Conservation (phyloP, 2,888 invertebrate species). For the Tolmerus cingulatus region DNA sequence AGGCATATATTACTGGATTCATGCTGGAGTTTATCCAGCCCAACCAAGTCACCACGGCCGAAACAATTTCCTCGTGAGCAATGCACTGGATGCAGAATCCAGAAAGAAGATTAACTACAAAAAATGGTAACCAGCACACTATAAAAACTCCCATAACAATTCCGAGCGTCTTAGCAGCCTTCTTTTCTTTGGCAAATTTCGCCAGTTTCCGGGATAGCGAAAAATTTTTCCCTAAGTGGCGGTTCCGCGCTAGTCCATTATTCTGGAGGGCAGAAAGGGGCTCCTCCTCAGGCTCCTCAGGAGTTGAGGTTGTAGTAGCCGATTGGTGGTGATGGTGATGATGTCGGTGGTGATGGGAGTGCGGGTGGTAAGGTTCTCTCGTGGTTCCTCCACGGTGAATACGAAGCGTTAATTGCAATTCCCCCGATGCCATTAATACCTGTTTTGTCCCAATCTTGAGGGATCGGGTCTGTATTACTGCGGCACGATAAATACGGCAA, state of each 20-base stretch:
- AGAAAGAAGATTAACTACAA: slow-evolving; percentile 90
- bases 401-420: slow-evolving; percentile 85
- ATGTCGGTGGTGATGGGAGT: slow-evolving; percentile 50
- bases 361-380: slow-evolving; percentile 65
- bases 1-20: slow-evolving; percentile 98
- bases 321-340: slow-evolving; percentile 59
- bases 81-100: slow-evolving; percentile 90
- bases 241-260: slow-evolving; percentile 77
- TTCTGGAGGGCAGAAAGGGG: slow-evolving; percentile 80
- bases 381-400: slow-evolving; percentile 92
- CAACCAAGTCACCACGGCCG: slow-evolving; percentile 90
- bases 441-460: slow-evolving; percentile 91
- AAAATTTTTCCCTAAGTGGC: slow-evolving; percentile 85
- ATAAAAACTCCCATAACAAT: slow-evolving; percentile 98
- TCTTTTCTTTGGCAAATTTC: slow-evolving; percentile 96
- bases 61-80: slow-evolving; percentile 85
- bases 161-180: slow-evolving; percentile 95
- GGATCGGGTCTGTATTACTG: slow-evolving; percentile 89
- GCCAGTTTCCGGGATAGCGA: slow-evolving; percentile 91
- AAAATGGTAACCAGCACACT: slow-evolving; percentile 97
- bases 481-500: slow-evolving; percentile 93
- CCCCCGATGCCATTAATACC: slow-evolving; percentile 84
- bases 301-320: slow-evolving; percentile 69
- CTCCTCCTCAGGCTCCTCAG: slow-evolving; percentile 73
- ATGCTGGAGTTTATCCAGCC: slow-evolving; percentile 96